Evolutionary conservation across 2,113 vertebrate species (phyloP), one percentile per base, ranked within the genome.

Genomic region (Oncorhynchus gorbuscha): DNA sequence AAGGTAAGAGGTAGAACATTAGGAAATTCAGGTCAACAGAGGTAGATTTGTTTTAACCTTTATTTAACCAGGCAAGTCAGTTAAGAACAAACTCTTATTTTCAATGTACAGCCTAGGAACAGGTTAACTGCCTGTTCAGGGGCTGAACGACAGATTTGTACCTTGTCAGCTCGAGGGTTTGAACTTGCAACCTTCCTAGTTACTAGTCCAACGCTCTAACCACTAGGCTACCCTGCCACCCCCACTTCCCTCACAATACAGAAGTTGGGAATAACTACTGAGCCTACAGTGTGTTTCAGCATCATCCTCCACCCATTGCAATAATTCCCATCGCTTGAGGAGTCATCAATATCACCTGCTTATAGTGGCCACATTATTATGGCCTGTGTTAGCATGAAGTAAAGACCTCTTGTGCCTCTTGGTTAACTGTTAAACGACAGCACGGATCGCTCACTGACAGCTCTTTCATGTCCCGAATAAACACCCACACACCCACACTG

Each of bases 381-480:
- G 18, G 20, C 72, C 61, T 62, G 45, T 70, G 66, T 74, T 72
- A 74, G 77, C 72, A 69, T 69, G 51, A 69, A 79, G 84, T 85
- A 71, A 87, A 87, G 79, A 75, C 70, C 76, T 84, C 45, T 74
- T 69, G 61, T 66, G 70, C 66, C 39, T 61, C 39, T 73, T 70
- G 75, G 75, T 77, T 49, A 67, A 45, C 7, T 30, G 28, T 71
- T 22, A 51, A 78, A 66, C 18, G 48, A 73, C 64, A 68, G 71
- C 48, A 24, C 49, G 62, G 77, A 82, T 72, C 62, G 67, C 78
- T 66, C 55, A 59, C 74, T 79, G 83, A 87, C 85, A 84, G 83
- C 83, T 77, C 51, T 45, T 74, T 76, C 69, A 80, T 71, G 74
- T 79, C 72, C 55, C 67, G 75, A 72, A 78, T 81, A 79, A 85